Base-by-base conservation (phyloP, 2,797 vertebrate species). In the Tympanoctomys barrerae region DNA sequence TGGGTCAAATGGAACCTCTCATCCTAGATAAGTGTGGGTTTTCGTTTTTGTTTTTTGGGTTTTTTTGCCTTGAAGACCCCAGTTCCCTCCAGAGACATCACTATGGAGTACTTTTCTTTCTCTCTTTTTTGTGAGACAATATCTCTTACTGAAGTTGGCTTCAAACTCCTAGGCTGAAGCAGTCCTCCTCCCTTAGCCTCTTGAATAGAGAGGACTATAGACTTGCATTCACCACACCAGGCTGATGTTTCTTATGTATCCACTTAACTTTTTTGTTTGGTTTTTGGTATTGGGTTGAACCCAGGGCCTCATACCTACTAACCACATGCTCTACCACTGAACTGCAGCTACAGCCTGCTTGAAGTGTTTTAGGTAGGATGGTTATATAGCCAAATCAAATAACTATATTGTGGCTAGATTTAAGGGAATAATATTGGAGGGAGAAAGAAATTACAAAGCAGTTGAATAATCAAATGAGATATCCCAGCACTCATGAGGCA, bases 341-440 rank as follows among this genome's bases (percentile, higher is more conserved):
- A 57, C n/a, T 81, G 39, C 6, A 59, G 21, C 28, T 24, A 24
- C 11, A 59, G 5, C 21, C 54, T 33, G 24, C 26, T 33, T 79
- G 86, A 87, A 94, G 36, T 1, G 24, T 87, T 90, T 88, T 84
- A 87, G 87, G 28, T 21, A 82, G 73, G 26, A 61, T 80, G 18
- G 19, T 80, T 84, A 62, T 39, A n/a, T 84, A 21, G 87, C 24
- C 71, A 85, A 68, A 70, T 84, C n/a, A 90, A 36, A n/a, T 94
- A 71, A 82, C 77, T 18, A 16, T 77, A 33, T 71, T 79, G 11
- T 73, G 77, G 22, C 52, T 87, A 54, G 61, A 89, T 87, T 73
- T 73, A 84, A 84, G 57, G 62, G 81, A 94, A 61, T 28, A 82
- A 89, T 61, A 62, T 39, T 49, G 42, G 73, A 54, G 54, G 90